Conservation (phyloP, 2,797 vertebrate genomes). For the Malurus splendens region DNA sequence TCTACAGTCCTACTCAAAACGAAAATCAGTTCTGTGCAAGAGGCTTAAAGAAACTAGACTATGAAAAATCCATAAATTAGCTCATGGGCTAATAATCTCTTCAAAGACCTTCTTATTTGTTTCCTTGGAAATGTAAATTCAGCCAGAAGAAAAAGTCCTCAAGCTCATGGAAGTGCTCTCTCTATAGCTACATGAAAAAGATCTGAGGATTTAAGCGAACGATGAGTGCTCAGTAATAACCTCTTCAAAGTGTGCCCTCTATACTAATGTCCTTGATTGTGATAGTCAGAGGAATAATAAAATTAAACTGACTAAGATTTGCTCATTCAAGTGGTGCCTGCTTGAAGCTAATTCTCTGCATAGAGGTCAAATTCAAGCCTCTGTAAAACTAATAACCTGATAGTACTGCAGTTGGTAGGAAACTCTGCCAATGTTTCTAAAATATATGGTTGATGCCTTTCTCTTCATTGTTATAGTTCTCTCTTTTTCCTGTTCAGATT, state of each 20-base stretch:
- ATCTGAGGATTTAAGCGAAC: constrained; percentile 22
- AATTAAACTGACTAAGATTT: constrained; percentile 15
- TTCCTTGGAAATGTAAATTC: constrained; percentile 44
- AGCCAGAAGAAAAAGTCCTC: constrained; percentile 14
- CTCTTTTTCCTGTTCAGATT: neutral
- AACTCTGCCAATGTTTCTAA: neutral
- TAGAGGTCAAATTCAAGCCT: neutral
- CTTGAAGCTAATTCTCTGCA: neutral
- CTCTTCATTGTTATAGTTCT: neutral
- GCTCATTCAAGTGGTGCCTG: neutral
- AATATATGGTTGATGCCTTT: neutral
- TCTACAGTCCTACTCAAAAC: neutral
- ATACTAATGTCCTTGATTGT: constrained; percentile 16
- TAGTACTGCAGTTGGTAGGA: neutral
- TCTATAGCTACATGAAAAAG: constrained; percentile 10
- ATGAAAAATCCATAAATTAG: constrained; percentile 51
- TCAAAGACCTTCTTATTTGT: constrained; percentile 43
- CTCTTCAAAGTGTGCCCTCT: constrained; percentile 38
- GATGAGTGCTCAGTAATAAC: constrained; percentile 21
- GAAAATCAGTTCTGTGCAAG: constrained; percentile 5
- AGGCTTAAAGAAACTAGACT: constrained; percentile 9
- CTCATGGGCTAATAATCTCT: constrained; percentile 37
- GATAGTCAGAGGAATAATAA: constrained; percentile 31
- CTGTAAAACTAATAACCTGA: neutral
- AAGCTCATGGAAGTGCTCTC: constrained; percentile 11